Evolutionary conservation across 2,113 vertebrate genomes (phyloP), one percentile per base, ranked within the genome.

Genomic region (Rhipidura dahli): DNA sequence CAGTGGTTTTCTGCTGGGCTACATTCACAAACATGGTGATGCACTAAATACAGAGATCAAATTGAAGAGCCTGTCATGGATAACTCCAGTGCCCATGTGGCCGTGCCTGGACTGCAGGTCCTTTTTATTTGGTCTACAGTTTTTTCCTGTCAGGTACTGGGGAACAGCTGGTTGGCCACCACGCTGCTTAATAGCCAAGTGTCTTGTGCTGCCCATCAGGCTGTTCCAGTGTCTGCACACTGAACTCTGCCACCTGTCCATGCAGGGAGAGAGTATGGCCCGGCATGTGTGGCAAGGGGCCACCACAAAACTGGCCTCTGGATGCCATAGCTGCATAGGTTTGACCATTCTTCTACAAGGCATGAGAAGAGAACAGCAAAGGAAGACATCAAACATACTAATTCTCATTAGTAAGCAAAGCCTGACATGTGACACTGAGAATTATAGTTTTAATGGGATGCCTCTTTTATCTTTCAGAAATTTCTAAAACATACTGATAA

Each of bases 381-480:
- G 54, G 42, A 78, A 59, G 30, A 54, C 28, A 63, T 83, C 84
- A 77, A 77, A 77, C 9, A 4, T 28, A 35, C 16, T 42, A 49
- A 57, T 53, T 95, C 78, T 94, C 68, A 69, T 93, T 93, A 92
- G 65, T 72, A 78, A 76, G 81, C 57, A 72, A 39, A 4, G 21
- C 49, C 20, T 42, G 83, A 51, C 53, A 49, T 60, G 45, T 89
- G 88, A 61, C 82, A 49, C 49, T 33, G 64, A 83, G 59, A 95
- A 86, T 94, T 90, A 59, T 1, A 63, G 23, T 60, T 96, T 57
- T 86, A 49, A 83, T 26, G 7, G 15, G 28, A 49, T 76, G 19
- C 18, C 27, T 80, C 82, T 93, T 94, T 90, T 59, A 59, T 95
- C 91, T 92, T 93, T 77, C 33, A 71, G 71, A 77, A 93, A 86